Evolutionary conservation across 2,113 vertebrate genomes (phyloP), one percentile per base, ranked within the genome.

Genomic region (Sinocyclocheilus anophthalmus): DNA sequence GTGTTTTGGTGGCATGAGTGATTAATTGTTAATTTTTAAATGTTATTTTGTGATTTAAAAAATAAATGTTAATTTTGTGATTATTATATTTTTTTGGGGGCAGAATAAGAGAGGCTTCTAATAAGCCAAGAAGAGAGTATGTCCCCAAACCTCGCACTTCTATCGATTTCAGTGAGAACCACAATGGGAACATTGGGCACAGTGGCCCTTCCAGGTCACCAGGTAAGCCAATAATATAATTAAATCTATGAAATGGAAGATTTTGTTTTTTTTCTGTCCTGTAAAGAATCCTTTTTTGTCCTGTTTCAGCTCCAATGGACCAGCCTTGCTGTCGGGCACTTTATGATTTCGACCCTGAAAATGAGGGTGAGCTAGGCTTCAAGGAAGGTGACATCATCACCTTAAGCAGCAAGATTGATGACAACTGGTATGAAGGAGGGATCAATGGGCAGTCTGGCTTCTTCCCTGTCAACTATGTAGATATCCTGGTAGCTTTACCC

Each of bases 351-450:
- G 97, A 99, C 90, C 97, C 98, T 0, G 98, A 99, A 94, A 99
- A 99, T 30, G 97, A 99, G 93, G 98, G 98, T 22, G 98, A 99
- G 89, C 92, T 99, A 90, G 97, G 97, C 87, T 99, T 99, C 94
- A 99, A 99, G 91, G 98, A 99, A 91, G 97, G 98, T 22, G 97
- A 99, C 84, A 90, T 99, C 92, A 99, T 99, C 94, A 99, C 96
- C 73, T 95, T 99, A 88, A 99, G 97, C 92, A 99, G 98, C 90
- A 97, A 99, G 90, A 99, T 99, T 84, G 98, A 99, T 86, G 98
- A 99, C 84, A 99, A 99, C 94, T 99, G 98, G 98, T 99, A 98
- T 80, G 98, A 99, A 93, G 98, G 98, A 12, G 97, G 97, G 97
- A 92, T 98, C 88, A 95, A 97, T 45, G 98, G 97, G 92, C 98